Percentiles rank a stretch among this genome's conserved stretches.
These are phyloP conservation scores for Machimus rusticus DNA, from an alignment of 2,888 invertebrate species.

Conservation along the genomic window DNA sequence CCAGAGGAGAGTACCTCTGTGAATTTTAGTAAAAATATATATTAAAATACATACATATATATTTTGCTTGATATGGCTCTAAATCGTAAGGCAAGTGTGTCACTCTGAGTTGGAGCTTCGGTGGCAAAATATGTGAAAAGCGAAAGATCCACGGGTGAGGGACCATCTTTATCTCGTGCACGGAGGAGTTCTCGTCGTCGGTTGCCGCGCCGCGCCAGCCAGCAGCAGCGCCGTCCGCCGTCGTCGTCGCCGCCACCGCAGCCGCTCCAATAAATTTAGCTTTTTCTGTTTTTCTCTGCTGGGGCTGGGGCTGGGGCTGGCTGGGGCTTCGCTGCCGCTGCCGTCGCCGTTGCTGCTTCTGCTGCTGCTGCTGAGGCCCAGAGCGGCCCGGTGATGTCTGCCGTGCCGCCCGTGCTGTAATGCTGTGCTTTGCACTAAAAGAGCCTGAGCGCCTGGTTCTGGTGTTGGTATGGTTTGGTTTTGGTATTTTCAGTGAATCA, in stretches of 20 bases:
- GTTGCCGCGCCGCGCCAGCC: no score
- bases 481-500: conserved; percentile 30
- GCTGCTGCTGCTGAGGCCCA: background rate
- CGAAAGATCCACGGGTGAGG: background rate
- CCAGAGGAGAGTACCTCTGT: background rate
- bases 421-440: conserved; percentile 19
- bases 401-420: conserved; percentile 9
- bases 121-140: background rate
- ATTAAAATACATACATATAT: background rate
- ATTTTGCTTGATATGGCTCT: background rate
- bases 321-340: background rate
- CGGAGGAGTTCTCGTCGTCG: background rate
- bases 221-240: background rate
- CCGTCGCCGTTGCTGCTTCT: background rate
- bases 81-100: background rate
- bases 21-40: background rate
- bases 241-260: background rate
- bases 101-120: background rate
- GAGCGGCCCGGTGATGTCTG: background rate
- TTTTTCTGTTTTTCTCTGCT: conserved; percentile 11
- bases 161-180: conserved; percentile 23
- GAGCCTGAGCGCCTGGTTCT: conserved; percentile 39
- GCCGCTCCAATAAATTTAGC: conserved; percentile 12
- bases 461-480: conserved; percentile 10
- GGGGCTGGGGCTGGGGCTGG: background rate